These are phyloP conservation scores for Auanema sp. DNA, from an alignment of 2,888 invertebrate species.

Conservation along the genomic window DNA sequence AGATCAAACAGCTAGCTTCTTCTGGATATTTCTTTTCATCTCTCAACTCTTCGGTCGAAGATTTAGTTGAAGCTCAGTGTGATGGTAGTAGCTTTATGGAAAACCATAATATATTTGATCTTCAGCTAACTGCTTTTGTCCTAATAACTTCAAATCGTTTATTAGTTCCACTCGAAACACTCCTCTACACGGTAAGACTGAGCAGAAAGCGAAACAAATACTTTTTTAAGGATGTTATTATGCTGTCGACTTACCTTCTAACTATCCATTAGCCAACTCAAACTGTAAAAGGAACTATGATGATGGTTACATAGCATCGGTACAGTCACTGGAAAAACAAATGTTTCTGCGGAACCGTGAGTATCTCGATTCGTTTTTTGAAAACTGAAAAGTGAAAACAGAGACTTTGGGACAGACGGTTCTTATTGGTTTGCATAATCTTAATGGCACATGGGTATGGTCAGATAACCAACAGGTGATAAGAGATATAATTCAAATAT, in stretches of 20 bases:
- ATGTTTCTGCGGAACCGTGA: neutral
- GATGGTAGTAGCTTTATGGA: neutral
- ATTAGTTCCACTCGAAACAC: neutral
- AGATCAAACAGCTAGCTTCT: neutral
- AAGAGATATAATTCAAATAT: too few relatives aligned
- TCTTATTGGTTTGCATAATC: too few relatives aligned
- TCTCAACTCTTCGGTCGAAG: neutral
- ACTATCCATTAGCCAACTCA: neutral
- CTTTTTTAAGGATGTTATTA: constrained; percentile 1
- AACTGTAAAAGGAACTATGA: neutral
- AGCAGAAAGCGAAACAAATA: too few relatives aligned
- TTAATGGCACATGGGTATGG: too few relatives aligned
- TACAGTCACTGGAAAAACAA: neutral
- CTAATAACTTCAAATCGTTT: neutral
- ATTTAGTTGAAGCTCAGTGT: neutral
- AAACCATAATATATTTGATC: neutral
- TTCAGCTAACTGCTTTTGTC: constrained; percentile 6
- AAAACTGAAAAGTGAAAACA: too few relatives aligned
- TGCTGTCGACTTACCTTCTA: neutral
- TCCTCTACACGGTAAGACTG: neutral
- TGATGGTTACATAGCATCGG: neutral
- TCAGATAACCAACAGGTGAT: too few relatives aligned
- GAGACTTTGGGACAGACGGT: too few relatives aligned
- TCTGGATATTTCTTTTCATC: neutral
- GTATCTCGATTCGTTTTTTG: neutral